A percentile compares a stretch with the other conserved stretches of the same genome.
phyloP scores from a whole-genome alignment of 30 jellyfish, hydroid and myxozoan genomes.

The Hydractinia symbiolongicarpus region DNA sequence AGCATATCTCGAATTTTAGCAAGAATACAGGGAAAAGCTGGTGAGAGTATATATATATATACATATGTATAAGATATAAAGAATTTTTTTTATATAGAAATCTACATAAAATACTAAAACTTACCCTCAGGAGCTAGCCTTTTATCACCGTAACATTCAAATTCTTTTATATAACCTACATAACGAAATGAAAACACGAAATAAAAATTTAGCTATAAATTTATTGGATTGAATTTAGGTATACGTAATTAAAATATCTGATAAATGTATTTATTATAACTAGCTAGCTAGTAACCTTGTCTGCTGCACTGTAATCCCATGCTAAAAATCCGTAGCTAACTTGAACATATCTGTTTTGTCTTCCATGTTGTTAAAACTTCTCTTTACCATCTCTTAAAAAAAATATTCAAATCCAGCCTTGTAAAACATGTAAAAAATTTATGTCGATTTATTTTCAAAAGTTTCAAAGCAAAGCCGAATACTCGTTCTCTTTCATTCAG shows the following conservation, averaged over 20 bases:
- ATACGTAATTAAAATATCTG: background rate
- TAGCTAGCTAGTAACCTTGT: slow-evolving; percentile 12
- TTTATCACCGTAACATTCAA: background rate
- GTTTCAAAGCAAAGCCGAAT: slow-evolving; percentile 17
- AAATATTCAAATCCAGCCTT: background rate
- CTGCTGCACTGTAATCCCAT: slow-evolving; percentile 31
- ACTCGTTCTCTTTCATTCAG: slow-evolving; percentile 10
- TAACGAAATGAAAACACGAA: background rate
- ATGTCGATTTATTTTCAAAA: slow-evolving; percentile 9
- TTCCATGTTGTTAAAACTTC: slow-evolving; percentile 12
- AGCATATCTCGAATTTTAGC: background rate
- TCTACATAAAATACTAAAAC: background rate
- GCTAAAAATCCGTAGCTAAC: background rate
- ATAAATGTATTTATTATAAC: background rate
- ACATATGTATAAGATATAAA: background rate
- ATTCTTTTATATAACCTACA: background rate
- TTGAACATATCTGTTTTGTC: background rate
- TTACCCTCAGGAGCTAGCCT: slow-evolving; percentile 36
- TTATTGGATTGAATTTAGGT: background rate
- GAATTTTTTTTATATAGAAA: too few species aligned
- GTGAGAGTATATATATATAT: background rate
- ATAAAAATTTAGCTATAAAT: background rate
- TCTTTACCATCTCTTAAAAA: background rate
- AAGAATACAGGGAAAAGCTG: background rate
- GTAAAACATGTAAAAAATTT: background rate